Conservation (phyloP, 2,888 invertebrate species). For the Cynaeus angustus region DNA sequence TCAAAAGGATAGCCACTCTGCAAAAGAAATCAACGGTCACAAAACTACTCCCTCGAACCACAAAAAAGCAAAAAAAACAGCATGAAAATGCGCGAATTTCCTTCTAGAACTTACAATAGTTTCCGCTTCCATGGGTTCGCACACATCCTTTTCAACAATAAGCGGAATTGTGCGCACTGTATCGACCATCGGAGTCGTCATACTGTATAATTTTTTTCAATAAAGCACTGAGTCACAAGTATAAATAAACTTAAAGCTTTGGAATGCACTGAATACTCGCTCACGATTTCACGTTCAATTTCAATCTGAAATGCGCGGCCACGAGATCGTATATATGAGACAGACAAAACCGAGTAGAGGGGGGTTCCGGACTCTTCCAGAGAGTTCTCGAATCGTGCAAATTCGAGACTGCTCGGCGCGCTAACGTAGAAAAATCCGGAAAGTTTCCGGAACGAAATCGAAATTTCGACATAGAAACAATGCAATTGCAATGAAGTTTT, state of each 20-base stretch:
- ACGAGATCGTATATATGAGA: slow-evolving; percentile 17
- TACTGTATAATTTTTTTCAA: slow-evolving; percentile 16
- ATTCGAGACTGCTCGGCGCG: slow-evolving; percentile 7
- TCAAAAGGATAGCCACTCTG: slow-evolving; percentile 82
- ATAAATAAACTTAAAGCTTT: slow-evolving; percentile 16
- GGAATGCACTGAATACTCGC: neutral
- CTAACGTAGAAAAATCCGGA: slow-evolving; percentile 15
- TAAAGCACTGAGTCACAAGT: slow-evolving; percentile 21
- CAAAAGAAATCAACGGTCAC: slow-evolving; percentile 58
- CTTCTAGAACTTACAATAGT: slow-evolving; percentile 29
- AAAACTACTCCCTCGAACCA: neutral
- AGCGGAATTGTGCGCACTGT: slow-evolving; percentile 52
- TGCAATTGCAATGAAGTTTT: no score
- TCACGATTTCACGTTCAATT: slow-evolving; percentile 18
- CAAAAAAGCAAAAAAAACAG: slow-evolving; percentile 7
- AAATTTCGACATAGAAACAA: neutral
- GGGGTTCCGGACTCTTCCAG: slow-evolving; percentile 40
- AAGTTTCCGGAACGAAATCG: slow-evolving; percentile 13
- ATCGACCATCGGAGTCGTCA: slow-evolving; percentile 52
- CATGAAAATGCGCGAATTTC: neutral
- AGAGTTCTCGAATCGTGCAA: slow-evolving; percentile 14
- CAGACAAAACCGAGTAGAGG: slow-evolving; percentile 11
- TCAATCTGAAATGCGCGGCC: slow-evolving; percentile 18
- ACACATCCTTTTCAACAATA: slow-evolving; percentile 51
- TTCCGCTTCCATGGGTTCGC: slow-evolving; percentile 38